Evolutionary conservation across 2,113 vertebrate genomes (phyloP), one percentile per base, ranked within the genome.

Genomic region (Pachycephala philippinensis): DNA sequence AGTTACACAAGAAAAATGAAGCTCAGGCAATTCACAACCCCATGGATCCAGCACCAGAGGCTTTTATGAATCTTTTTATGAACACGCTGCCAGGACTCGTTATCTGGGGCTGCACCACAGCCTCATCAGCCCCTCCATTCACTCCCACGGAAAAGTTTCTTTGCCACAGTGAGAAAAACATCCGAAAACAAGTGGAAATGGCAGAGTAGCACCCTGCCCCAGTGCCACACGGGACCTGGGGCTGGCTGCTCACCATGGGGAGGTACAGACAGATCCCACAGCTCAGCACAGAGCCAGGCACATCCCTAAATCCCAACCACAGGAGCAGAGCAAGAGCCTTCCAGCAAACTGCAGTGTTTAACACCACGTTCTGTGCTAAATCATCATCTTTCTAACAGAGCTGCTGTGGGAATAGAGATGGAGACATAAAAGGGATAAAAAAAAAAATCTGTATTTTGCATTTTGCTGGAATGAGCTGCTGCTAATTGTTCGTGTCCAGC

Each of bases 401-500:
- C 56, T 88, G 83, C 70, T 86, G 30, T 57, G 54, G 70, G 52
- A 93, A 28, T 30, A 52, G 61, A 53, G 53, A 61, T 33, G 59
- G 79, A 80, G 49, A 75, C n/a, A 50, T 56, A 56, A 90, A 91
- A 89, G 9, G 26, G 10, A 65, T 27, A 4, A 9, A 50, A 35
- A 65, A 65, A 45, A 60, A 83, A 64, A 13, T 7, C 31, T 0
- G 2, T 59, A 35, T 10, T 49, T 72, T 87, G 42, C 44, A 57
- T 95, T 92, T 92, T 72, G 33, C 81, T 90, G 45, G 50, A 69
- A 92, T 26, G 75, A 92, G 81, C 69, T 45, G 12, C 52, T 68
- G 89, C 40, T 96, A 84, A 89, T 79, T 92, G 64, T 20, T 60
- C 3, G 3, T 44, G 60, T n/a, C 65, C n/a, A 50, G 31, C 59